phyloP scores from a whole-genome alignment of 2,888 invertebrate species.

The Heliconius sara region DNA sequence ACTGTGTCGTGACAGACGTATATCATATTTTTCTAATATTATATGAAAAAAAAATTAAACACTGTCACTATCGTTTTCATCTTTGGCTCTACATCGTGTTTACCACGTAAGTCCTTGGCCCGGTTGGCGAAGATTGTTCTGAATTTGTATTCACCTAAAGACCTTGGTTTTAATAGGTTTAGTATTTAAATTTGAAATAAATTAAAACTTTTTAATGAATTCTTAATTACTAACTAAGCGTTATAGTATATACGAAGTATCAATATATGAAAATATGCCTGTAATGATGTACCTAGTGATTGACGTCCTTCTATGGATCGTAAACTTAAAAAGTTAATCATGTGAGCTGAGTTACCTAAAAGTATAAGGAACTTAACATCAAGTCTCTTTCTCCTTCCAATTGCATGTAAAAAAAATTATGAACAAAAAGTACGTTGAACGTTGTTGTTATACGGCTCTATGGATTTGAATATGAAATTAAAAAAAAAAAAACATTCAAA shows the following conservation, averaged over 20 bases:
- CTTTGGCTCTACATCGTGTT: slow-evolving; percentile 24
- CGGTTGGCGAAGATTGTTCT: slow-evolving; percentile 26
- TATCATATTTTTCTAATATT: background rate
- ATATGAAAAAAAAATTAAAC: background rate
- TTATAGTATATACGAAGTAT: background rate
- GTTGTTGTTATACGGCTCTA: too few species aligned
- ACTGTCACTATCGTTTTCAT: slow-evolving; percentile 19
- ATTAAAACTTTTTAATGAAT: slow-evolving; percentile 8
- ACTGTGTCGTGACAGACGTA: background rate
- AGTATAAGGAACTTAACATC: too few species aligned
- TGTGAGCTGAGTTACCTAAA: too few species aligned
- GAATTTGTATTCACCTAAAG: slow-evolving; percentile 3
- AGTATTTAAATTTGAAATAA: background rate
- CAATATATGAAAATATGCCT: too few species aligned
- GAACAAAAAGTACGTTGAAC: too few species aligned
- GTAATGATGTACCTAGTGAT: background rate
- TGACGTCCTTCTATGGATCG: too few species aligned
- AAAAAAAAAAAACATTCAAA: too few species aligned
- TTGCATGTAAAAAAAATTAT: too few species aligned
- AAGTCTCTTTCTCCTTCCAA: too few species aligned
- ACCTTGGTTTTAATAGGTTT: slow-evolving; percentile 21
- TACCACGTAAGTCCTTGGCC: slow-evolving; percentile 29
- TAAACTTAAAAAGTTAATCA: too few species aligned
- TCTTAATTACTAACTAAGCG: slow-evolving; percentile 1
- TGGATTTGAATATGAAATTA: too few species aligned